phyloP scores from a whole-genome alignment of 2,797 vertebrate species.

The Gorsachius magnificus region DNA sequence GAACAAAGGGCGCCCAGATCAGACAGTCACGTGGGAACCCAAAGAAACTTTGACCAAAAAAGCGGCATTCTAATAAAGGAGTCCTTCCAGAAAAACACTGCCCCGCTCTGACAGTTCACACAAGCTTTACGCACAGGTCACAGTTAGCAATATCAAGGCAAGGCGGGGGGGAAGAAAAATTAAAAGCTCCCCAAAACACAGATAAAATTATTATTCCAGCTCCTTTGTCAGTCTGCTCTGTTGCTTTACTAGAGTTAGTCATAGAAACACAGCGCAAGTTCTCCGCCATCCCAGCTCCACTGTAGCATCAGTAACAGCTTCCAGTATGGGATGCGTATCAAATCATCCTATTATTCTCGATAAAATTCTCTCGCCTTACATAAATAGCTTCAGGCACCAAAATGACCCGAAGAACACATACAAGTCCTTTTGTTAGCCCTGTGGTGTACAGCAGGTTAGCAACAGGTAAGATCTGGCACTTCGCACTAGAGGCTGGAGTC shows the following conservation, averaged over 20 bases:
- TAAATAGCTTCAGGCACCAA: neutral
- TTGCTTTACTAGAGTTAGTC: neutral
- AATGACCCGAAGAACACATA: neutral
- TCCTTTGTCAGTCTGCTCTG: neutral
- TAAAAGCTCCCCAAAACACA: neutral
- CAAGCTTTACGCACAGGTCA: neutral
- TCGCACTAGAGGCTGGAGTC: neutral
- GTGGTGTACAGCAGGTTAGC: rapidly evolving
- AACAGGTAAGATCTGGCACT: neutral
- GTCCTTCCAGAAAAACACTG: neutral
- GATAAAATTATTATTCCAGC: neutral
- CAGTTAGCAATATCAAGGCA: rapidly evolving
- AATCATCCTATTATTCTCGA: rapidly evolving
- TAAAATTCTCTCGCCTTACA: no score
- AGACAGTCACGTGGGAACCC: neutral
- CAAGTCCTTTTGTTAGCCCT: no score
- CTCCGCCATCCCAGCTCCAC: neutral
- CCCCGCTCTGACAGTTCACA: rapidly evolving
- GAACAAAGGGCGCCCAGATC: neutral
- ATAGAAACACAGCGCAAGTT: rapidly evolving
- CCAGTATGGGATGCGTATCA: neutral
- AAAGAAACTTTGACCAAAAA: neutral
- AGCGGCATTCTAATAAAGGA: neutral
- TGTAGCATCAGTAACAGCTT: neutral
- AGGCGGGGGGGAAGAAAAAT: no score